Conservation (phyloP, 1,140 invertebrate genomes). For the Brachionus rubens region DNA sequence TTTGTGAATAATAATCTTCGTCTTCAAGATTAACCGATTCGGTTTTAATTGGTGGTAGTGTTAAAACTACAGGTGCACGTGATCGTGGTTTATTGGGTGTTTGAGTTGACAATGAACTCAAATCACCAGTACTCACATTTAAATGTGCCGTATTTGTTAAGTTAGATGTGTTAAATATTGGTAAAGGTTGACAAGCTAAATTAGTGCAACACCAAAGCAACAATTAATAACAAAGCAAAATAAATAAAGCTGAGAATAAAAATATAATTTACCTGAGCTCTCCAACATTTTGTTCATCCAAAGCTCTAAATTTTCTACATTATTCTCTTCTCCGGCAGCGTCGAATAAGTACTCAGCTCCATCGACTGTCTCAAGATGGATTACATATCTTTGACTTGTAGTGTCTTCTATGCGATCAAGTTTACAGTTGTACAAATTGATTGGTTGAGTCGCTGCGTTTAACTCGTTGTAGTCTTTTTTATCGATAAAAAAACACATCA, state of each 20-base stretch:
- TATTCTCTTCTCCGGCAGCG: conserved; percentile 10
- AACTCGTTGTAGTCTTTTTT: conserved; percentile 38
- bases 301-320: conserved; percentile 29
- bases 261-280: conserved; percentile 3
- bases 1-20: conserved; percentile 22
- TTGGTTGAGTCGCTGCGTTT: conserved; percentile 23
- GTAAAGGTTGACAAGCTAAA: conserved; percentile 3
- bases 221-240: neutral
- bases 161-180: neutral
- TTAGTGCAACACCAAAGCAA: neutral
- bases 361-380: conserved; percentile 41
- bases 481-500: conserved; percentile 42
- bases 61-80: conserved; percentile 5
- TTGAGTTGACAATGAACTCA: conserved; percentile 15
- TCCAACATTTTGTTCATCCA: conserved; percentile 28
- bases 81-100: conserved; percentile 21
- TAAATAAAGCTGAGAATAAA: conserved; percentile 2
- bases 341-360: conserved; percentile 44
- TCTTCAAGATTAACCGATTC: neutral
- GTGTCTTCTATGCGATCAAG: conserved; percentile 30
- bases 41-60: conserved; percentile 21
- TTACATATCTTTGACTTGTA: conserved; percentile 20
- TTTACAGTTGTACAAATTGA: conserved; percentile 31
- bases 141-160: neutral
- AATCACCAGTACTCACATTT: conserved; percentile 22